Evolutionary conservation across 1,140 invertebrate genomes (phyloP), one percentile per base, ranked within the genome.

Genomic region (Cyclargus thomasi): DNA sequence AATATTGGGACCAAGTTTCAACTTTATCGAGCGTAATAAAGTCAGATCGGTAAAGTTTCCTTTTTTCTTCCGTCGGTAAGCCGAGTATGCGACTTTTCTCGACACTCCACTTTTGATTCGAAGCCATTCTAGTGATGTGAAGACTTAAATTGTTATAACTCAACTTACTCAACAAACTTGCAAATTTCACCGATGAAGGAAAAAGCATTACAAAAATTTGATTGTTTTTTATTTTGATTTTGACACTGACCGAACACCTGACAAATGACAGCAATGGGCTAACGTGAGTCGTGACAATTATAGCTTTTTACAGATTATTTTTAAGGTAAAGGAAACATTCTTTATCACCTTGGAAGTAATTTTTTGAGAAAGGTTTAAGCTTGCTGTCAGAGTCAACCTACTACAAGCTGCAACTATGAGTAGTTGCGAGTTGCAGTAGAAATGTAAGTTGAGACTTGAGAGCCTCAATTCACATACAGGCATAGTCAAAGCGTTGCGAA

Each of bases 1-100:
- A 82, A 79, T 93, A 93, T 59, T 91, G 85, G 18, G 77, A 70
- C 95, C 95, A 96, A 8, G 92, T 92, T 59, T 91, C 86, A 68
- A 96, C 89, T 63, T 70, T 66, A 53, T 85, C 70, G 2, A 87
- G 18, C 59, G 63, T 75, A 57, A 88, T 70, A 17, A 74, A 84
- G 65, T 85, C 80, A 22, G 71, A 64, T 72, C 75, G 77, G 69
- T 85, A 87, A 57, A 81, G 65, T 67, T 84, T 82, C 55, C 81
- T 81, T 75, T 81, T 86, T 57, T 85, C 85, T 62, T 87, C 81
- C 59, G 79, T 62, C 0, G 78, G 72, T 63, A 89, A 68, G 22
- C 70, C 69, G 8, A 81, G 62, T 53, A 86, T 78, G 63, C 73
- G 75, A 2, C 70, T 69, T 69, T 86, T 88, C 66, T 83, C 85